These are phyloP conservation scores for Danio albolineatus DNA, from an alignment of 2,797 vertebrate genomes.

Conservation along the genomic window DNA sequence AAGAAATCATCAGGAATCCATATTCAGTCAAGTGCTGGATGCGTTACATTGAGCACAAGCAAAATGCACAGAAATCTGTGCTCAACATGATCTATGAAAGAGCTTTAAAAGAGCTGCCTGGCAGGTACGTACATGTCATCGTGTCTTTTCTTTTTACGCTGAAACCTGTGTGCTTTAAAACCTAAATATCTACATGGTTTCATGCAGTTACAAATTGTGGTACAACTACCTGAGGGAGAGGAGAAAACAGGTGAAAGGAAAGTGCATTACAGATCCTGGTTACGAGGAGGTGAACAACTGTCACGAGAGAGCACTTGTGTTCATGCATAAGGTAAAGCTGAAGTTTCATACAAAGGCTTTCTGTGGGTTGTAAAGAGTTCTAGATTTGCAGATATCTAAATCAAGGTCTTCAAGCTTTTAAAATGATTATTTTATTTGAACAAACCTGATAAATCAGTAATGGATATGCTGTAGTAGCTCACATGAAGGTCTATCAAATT, in stretches of 20 bases:
- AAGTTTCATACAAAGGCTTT: not conserved
- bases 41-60: slow-evolving; percentile 91
- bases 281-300: slow-evolving; percentile 93
- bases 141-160: not conserved
- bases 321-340: slow-evolving; percentile 91
- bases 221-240: slow-evolving; percentile 93
- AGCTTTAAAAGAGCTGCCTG: slow-evolving; percentile 92
- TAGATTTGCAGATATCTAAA: too few relatives aligned
- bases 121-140: slow-evolving; percentile 78
- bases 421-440: too few relatives aligned
- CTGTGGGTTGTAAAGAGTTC: too few relatives aligned
- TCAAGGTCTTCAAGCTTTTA: too few relatives aligned
- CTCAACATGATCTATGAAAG: slow-evolving; percentile 92
- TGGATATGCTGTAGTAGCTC: too few relatives aligned
- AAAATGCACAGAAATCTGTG: slow-evolving; percentile 78
- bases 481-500: too few relatives aligned
- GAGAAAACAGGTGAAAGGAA: slow-evolving; percentile 90
- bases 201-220: slow-evolving; percentile 90
- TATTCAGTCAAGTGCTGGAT: slow-evolving; percentile 96
- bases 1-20: slow-evolving; percentile 93
- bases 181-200: not conserved
- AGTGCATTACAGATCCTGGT: slow-evolving; percentile 84
- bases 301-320: slow-evolving; percentile 91
- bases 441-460: too few relatives aligned
- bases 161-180: not conserved